phyloP scores from a whole-genome alignment of 2,797 vertebrate genomes.

The Manis crassicaudata region DNA sequence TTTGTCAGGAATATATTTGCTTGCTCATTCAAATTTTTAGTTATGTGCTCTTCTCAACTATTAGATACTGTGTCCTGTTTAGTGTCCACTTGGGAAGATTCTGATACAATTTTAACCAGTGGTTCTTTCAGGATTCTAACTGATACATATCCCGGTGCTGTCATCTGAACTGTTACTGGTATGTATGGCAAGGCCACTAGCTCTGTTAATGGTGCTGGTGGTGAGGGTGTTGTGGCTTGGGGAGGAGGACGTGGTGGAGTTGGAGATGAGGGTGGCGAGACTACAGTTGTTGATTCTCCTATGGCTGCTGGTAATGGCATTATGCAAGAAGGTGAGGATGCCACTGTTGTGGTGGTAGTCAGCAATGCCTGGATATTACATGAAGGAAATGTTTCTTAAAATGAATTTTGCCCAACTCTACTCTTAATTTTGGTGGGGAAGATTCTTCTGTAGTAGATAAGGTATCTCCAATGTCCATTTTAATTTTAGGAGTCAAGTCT shows the following conservation, averaged over 20 bases:
- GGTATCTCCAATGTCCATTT: conserved; percentile 85
- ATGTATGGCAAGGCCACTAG: conserved; percentile 59
- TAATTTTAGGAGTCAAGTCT: conserved; percentile 87
- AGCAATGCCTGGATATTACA: conserved; percentile 87
- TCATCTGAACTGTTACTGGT: conserved; percentile 1
- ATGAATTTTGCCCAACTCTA: conserved; percentile 94
- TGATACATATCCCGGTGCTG: conserved; percentile 67
- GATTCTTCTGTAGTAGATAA: conserved; percentile 83
- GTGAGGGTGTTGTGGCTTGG: conserved; percentile 12
- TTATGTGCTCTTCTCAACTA: conserved; percentile 81
- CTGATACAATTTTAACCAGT: conserved; percentile 69
- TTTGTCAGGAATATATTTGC: conserved; percentile 70
- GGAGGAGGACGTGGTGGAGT: conserved; percentile 81
- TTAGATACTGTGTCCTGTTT: conserved; percentile 69
- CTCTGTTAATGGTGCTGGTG: conserved; percentile 65
- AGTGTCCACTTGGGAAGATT: conserved; percentile 76
- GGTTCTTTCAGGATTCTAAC: conserved; percentile 69
- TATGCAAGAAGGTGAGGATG: not conserved
- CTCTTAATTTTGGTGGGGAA: conserved; percentile 90
- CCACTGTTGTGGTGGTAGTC: not conserved
- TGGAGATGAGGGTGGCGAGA: conserved; percentile 80
- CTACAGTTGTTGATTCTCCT: conserved; percentile 59
- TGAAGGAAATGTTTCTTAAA: conserved; percentile 97
- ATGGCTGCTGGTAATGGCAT: conserved; percentile 45
- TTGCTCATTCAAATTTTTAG: conserved; percentile 84